These are phyloP conservation scores for Phalera bucephala DNA, from an alignment of 2,888 invertebrate genomes.

Conservation along the genomic window DNA sequence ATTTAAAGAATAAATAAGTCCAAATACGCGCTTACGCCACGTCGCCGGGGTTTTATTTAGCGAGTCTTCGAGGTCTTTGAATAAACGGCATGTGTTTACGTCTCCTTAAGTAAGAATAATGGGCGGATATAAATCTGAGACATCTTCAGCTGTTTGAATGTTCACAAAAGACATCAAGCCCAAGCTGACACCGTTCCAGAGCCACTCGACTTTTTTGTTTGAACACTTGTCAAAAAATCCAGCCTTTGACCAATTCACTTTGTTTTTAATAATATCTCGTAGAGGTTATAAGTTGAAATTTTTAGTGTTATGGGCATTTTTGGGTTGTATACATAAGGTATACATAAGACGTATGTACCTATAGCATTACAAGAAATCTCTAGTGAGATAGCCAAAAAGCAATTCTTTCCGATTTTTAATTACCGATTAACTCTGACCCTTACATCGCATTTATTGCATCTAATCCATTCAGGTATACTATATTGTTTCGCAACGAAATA, in stretches of 20 bases:
- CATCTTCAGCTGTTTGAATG: constrained; percentile 69
- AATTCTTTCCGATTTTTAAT: too few relatives aligned
- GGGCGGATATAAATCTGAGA: constrained; percentile 66
- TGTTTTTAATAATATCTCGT: neutral
- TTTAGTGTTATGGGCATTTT: too few relatives aligned
- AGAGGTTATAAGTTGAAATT: too few relatives aligned
- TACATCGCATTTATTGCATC: too few relatives aligned
- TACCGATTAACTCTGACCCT: too few relatives aligned
- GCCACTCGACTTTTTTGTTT: neutral
- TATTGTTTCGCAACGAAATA: too few relatives aligned
- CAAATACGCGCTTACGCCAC: neutral
- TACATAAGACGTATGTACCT: too few relatives aligned
- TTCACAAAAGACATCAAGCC: constrained; percentile 58
- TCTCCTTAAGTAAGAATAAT: constrained; percentile 73
- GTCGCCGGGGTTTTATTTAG: constrained; percentile 1
- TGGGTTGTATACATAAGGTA: too few relatives aligned
- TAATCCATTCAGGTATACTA: too few relatives aligned
- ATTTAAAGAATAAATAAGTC: neutral
- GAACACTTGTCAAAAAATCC: neutral
- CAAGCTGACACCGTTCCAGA: constrained; percentile 47
- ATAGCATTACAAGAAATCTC: too few relatives aligned
- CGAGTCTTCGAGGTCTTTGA: constrained; percentile 9
- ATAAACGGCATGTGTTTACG: constrained; percentile 70
- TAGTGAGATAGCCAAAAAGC: too few relatives aligned
- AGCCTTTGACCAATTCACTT: neutral